Conservation (phyloP, 1,140 invertebrate genomes). For the Papilio polyxenes region DNA sequence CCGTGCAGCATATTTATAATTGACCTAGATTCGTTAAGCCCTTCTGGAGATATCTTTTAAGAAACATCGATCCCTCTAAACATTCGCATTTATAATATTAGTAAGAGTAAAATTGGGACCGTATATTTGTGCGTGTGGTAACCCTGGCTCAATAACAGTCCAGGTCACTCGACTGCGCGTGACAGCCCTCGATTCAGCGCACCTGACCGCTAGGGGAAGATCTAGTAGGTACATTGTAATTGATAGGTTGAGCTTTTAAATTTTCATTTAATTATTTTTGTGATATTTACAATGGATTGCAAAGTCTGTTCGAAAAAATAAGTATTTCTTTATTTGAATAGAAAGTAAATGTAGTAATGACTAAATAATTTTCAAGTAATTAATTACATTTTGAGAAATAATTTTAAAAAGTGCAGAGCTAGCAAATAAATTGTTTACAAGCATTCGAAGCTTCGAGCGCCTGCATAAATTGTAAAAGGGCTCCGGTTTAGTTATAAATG, state of each 20-base stretch:
- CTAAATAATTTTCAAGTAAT: not conserved
- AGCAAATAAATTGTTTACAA: constrained; percentile 22
- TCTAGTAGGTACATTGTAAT: not conserved
- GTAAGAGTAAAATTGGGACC: too few relatives aligned
- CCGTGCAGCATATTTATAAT: too few relatives aligned
- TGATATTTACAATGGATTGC: not conserved
- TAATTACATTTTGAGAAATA: not conserved
- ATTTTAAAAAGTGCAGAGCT: not conserved
- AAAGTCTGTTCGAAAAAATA: not conserved
- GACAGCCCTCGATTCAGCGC: constrained; percentile 39
- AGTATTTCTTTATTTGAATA: not conserved
- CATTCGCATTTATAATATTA: too few relatives aligned
- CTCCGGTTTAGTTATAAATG: constrained; percentile 32
- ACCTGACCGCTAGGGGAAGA: constrained; percentile 35
- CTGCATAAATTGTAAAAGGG: constrained; percentile 32
- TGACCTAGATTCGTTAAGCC: too few relatives aligned
- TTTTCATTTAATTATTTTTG: not conserved
- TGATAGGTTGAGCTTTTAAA: not conserved
- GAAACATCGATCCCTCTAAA: too few relatives aligned
- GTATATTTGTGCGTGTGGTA: not conserved
- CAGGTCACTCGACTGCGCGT: constrained; percentile 32
- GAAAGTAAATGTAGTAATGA: not conserved
- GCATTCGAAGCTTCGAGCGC: not conserved
- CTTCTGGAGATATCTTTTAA: too few relatives aligned
- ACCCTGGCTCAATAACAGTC: constrained; percentile 15